These are phyloP conservation scores for Chaenodraco wilsoni DNA, from an alignment of 2,797 vertebrate species.

Conservation along the genomic window DNA sequence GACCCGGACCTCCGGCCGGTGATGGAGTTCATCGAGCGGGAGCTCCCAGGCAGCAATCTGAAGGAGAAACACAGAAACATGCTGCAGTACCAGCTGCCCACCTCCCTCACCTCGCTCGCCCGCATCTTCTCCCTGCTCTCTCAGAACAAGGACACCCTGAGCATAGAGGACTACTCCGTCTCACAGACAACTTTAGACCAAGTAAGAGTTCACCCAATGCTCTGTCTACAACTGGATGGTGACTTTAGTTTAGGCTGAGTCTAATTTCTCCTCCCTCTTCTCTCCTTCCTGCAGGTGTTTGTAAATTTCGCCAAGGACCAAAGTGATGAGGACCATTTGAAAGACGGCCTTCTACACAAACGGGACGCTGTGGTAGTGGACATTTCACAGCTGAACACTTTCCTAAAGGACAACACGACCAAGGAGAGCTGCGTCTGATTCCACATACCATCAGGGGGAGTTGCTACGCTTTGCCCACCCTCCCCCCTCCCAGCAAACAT, in stretches of 20 bases:
- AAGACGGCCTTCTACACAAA: conserved; percentile 93
- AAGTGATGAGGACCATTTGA: conserved; percentile 97
- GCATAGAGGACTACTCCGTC: conserved; percentile 98
- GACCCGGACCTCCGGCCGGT: conserved; percentile 91
- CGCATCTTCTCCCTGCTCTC: conserved; percentile 96
- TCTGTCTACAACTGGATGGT: not conserved
- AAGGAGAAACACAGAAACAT: conserved; percentile 98
- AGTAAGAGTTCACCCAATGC: conserved; percentile 74
- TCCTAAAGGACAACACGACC: conserved; percentile 90
- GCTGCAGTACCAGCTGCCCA: conserved; percentile 96
- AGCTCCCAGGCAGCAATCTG: conserved; percentile 92
- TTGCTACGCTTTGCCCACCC: conserved; percentile 25
- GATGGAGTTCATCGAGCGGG: conserved; percentile 91
- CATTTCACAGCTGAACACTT: conserved; percentile 89
- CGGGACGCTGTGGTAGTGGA: conserved; percentile 92
- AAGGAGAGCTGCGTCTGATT: conserved; percentile 95
- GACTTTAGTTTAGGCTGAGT: not conserved
- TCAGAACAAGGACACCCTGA: conserved; percentile 92
- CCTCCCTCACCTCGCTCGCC: conserved; percentile 92
- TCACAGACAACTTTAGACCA: conserved; percentile 99
- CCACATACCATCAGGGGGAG: conserved; percentile 48
- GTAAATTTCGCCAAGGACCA: conserved; percentile 99
- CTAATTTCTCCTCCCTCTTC: conserved; percentile 18
- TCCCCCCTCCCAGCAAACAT: conserved; percentile 25
- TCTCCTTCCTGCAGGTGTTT: conserved; percentile 89